phyloP scores from a whole-genome alignment of 64 coral and sea anemone species.

The Actinia equina region DNA sequence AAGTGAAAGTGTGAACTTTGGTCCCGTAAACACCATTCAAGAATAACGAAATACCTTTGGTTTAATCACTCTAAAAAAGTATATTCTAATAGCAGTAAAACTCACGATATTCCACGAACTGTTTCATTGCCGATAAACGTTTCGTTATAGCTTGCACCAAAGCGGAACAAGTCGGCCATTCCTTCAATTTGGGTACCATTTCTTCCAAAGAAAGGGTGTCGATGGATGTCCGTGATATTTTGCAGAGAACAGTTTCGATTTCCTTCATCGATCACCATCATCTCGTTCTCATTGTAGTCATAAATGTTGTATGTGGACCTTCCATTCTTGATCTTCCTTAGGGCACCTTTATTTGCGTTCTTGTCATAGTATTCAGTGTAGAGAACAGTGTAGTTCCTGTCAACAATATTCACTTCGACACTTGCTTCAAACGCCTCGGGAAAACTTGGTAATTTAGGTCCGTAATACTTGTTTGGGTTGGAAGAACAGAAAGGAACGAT shows the following conservation, averaged over 20 bases:
- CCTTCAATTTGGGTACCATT: constrained; percentile 51
- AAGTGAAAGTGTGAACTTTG: not conserved
- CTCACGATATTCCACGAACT: constrained; percentile 77
- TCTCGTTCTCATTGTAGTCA: constrained; percentile 64
- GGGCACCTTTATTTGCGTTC: constrained; percentile 33
- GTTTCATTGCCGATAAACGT: constrained; percentile 45
- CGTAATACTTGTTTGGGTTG: not conserved
- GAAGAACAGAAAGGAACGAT: constrained; percentile 4
- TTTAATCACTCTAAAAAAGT: not conserved
- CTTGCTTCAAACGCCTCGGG: constrained; percentile 46
- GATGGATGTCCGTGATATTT: not conserved
- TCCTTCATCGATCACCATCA: constrained; percentile 20
- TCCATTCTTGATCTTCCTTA: constrained; percentile 21
- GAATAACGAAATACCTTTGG: not conserved
- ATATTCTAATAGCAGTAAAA: not conserved
- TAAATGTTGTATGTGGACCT: constrained; percentile 29
- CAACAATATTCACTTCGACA: constrained; percentile 53
- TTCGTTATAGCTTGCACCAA: constrained; percentile 72
- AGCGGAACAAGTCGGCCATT: constrained; percentile 63
- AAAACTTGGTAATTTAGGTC: constrained; percentile 45
- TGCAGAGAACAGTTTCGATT: constrained; percentile 33
- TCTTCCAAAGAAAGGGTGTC: constrained; percentile 40
- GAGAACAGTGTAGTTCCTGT: constrained; percentile 48
- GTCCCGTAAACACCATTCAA: not conserved
- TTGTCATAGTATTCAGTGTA: constrained; percentile 60